Base-by-base conservation (phyloP, 2,888 invertebrate species). In the Hermaeophaga mercurialis region DNA sequence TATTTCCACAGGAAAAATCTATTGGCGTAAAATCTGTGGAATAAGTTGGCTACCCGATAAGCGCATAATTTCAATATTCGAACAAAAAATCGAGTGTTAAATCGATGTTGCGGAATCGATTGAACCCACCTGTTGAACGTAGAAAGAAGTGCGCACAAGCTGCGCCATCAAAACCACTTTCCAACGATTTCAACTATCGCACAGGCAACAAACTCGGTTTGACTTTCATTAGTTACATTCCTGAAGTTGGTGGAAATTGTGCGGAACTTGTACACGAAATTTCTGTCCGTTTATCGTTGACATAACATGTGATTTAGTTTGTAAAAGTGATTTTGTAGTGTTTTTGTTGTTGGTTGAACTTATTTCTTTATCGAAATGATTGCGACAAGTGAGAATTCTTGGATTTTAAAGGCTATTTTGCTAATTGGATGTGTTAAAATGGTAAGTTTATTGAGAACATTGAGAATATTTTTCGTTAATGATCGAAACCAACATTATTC, bases 121-220 rank as follows among this genome's bases (percentile, higher is more conserved):
- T n/a, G 1, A 8, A 11, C 12, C 2, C 11, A 31, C 31, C 31
- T 12, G 31, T 31, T 11, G 3, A 12, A n/a, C 9, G 9, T 3
- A 31, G 3, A 28, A 28, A 28, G 4, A 22, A 22, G n/a, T 28
- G 28, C 9, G n/a, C 7, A 9, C 2, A 4, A 3, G 11, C 3
- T 31, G 11, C 17, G 36, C 15, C 9, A 60, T 59, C 63, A 57
- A 65, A 65, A 61, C 62, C 63, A 44, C 38, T 48, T 65, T 62
- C 63, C 54, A 50, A 54, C 56, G 64, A 66, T 52, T 62, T 65
- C 63, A 64, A 66, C 60, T 46, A 11, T 28, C 18, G 53, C 34
- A 39, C 47, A 64, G 55, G 44, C 60, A 22, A 58, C 47, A 63
- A 56, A 53, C 56, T 34, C 39, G 34, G 44, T 33, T 34, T 14